Evolutionary conservation across 2,113 vertebrate species (phyloP).

Genomic region (Carassius gibelio): DNA sequence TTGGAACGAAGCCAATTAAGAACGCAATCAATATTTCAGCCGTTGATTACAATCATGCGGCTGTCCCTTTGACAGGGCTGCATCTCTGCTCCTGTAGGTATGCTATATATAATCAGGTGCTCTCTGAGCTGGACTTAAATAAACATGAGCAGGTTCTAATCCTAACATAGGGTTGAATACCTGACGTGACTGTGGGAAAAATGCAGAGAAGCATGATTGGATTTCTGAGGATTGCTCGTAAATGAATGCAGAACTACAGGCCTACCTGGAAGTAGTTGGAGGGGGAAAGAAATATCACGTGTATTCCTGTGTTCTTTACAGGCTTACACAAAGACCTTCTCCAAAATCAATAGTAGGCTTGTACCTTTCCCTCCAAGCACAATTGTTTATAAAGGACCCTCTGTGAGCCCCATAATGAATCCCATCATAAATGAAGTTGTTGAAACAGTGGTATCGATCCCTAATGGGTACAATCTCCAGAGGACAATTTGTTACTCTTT

Average conservation of each 20-base stretch:
- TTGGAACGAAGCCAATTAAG: constrained; percentile 31
- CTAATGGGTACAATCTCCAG: constrained; percentile 41
- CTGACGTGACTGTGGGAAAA: not conserved
- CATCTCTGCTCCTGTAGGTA: constrained; percentile 6
- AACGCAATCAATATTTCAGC: not conserved
- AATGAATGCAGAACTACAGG: not conserved
- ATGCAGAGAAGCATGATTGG: not conserved
- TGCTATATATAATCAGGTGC: constrained; percentile 4
- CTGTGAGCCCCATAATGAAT: constrained; percentile 33
- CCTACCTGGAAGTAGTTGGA: not conserved
- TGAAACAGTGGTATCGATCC: constrained; percentile 53
- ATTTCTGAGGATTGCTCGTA: not conserved
- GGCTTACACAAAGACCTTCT: constrained; percentile 26
- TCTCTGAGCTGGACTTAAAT: constrained; percentile 9
- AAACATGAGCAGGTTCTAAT: not conserved
- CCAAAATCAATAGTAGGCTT: constrained; percentile 39
- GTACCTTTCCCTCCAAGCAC: not conserved
- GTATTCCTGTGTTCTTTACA: not conserved
- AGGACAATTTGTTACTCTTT: constrained; percentile 50
- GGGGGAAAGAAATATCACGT: not conserved
- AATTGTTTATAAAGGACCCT: constrained; percentile 26
- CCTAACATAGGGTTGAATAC: not conserved
- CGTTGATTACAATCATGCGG: constrained; percentile 6
- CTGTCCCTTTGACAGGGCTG: not conserved
- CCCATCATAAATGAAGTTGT: constrained; percentile 36